Conservation (phyloP, 2,888 invertebrate species). For the Chrysomela aeneicollis region DNA sequence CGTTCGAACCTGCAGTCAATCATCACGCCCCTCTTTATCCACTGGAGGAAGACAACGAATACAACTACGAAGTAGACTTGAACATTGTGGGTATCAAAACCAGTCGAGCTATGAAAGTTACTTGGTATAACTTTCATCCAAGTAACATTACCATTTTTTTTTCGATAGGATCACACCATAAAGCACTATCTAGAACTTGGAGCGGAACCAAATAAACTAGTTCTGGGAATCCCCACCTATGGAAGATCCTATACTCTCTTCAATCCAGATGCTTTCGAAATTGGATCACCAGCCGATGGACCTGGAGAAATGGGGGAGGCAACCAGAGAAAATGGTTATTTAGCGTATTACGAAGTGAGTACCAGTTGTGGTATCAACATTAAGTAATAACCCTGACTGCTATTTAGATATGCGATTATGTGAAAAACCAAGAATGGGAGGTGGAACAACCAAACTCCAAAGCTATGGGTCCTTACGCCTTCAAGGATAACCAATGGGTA, state of each 20-base stretch:
- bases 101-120: too few species aligned
- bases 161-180: slow-evolving; percentile 81
- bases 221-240: slow-evolving; percentile 88
- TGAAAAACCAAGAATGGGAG: slow-evolving; percentile 81
- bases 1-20: slow-evolving; percentile 89
- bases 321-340: slow-evolving; percentile 90
- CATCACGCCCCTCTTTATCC: slow-evolving; percentile 89
- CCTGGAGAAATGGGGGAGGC: slow-evolving; percentile 92
- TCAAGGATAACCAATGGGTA: slow-evolving; percentile 89
- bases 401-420: slow-evolving; percentile 82
- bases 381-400: too few species aligned
- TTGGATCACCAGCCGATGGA: slow-evolving; percentile 90
- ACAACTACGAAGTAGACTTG: slow-evolving; percentile 86
- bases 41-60: slow-evolving; percentile 82
- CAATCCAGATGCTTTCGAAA: slow-evolving; percentile 82
- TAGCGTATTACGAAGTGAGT: slow-evolving; percentile 88
- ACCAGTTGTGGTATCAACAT: too few species aligned
- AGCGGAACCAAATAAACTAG: slow-evolving; percentile 80
- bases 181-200: slow-evolving; percentile 82
- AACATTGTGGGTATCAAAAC: slow-evolving; percentile 79
- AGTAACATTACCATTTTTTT: background rate
- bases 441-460: slow-evolving; percentile 82
- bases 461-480: slow-evolving; percentile 91
- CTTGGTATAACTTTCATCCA: too few species aligned
- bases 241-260: slow-evolving; percentile 90